phyloP scores from a whole-genome alignment of 1,140 invertebrate genomes.

The Drosophila bifasciata region DNA sequence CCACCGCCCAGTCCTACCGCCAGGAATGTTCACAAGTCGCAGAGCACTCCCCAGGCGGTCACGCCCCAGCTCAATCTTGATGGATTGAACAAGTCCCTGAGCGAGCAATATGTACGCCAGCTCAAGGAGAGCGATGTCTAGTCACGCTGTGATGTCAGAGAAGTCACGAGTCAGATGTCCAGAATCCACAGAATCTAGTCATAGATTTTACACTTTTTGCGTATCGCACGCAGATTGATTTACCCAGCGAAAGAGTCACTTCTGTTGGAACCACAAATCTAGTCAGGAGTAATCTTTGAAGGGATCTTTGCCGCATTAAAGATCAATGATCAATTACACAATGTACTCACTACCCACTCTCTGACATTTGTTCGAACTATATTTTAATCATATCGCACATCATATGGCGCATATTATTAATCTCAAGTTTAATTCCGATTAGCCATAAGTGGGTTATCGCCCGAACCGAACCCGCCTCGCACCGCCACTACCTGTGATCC shows the following conservation, averaged over 20 bases:
- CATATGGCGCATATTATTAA: constrained; percentile 11
- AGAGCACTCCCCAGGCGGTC: constrained; percentile 72
- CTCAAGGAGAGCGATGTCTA: constrained; percentile 79
- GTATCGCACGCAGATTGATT: too few relatives aligned
- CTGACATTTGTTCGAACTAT: background rate
- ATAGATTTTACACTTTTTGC: constrained; percentile 21
- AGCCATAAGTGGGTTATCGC: constrained; percentile 15
- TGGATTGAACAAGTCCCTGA: constrained; percentile 71
- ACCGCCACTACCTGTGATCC: constrained; percentile 50
- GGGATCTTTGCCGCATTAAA: too few relatives aligned
- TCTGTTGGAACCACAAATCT: too few relatives aligned
- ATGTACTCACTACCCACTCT: too few relatives aligned
- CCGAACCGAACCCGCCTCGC: constrained; percentile 2
- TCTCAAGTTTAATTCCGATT: background rate
- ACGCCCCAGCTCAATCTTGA: constrained; percentile 20
- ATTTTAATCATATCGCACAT: constrained; percentile 33
- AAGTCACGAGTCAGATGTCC: constrained; percentile 30
- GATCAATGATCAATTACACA: too few relatives aligned
- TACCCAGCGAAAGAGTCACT: background rate
- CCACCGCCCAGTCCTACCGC: constrained; percentile 58
- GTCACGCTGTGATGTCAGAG: constrained; percentile 30
- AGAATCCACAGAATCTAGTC: constrained; percentile 70
- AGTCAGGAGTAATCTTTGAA: too few relatives aligned
- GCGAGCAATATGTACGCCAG: constrained; percentile 78
- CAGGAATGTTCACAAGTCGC: constrained; percentile 69